A percentile compares a stretch with the other conserved stretches of the same genome.
Evolutionary conservation across 2,797 vertebrate genomes (phyloP).

Genomic region (Ispidina lecontei): DNA sequence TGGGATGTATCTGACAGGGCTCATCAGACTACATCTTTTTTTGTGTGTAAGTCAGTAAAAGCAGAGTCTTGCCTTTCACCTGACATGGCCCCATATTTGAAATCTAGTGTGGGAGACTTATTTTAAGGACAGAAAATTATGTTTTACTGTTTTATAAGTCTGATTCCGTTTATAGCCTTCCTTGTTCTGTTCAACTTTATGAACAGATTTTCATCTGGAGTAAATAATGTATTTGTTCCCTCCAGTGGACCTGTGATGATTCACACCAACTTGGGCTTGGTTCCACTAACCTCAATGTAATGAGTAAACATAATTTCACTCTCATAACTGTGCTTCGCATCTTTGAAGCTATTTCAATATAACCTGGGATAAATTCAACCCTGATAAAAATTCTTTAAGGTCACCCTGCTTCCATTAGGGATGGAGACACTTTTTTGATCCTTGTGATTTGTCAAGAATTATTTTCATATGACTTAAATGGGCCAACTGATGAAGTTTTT

Average conservation of each 20-base stretch:
- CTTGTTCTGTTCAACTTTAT: conserved; percentile 30
- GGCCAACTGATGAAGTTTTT: neutral
- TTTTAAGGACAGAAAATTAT: neutral
- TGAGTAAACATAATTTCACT: neutral
- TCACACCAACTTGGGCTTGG: conserved; percentile 38
- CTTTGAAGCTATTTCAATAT: neutral
- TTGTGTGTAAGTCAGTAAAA: neutral
- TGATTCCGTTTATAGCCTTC: conserved; percentile 27
- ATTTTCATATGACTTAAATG: neutral
- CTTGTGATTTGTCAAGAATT: neutral
- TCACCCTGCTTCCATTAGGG: neutral
- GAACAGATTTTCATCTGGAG: conserved; percentile 20
- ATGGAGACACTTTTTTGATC: neutral
- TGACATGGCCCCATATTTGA: neutral
- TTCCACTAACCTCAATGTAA: conserved; percentile 17
- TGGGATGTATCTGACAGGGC: neutral
- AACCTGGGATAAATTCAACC: neutral
- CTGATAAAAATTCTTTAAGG: neutral
- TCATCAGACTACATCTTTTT: neutral
- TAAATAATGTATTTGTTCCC: conserved; percentile 48
- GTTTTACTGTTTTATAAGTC: conserved; percentile 20
- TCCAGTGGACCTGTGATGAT: conserved; percentile 16
- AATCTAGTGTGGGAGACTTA: neutral
- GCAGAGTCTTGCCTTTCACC: neutral
- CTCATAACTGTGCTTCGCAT: neutral